Evolutionary conservation across 1,140 invertebrate species (phyloP).

Genomic region (Heliothis virescens): DNA sequence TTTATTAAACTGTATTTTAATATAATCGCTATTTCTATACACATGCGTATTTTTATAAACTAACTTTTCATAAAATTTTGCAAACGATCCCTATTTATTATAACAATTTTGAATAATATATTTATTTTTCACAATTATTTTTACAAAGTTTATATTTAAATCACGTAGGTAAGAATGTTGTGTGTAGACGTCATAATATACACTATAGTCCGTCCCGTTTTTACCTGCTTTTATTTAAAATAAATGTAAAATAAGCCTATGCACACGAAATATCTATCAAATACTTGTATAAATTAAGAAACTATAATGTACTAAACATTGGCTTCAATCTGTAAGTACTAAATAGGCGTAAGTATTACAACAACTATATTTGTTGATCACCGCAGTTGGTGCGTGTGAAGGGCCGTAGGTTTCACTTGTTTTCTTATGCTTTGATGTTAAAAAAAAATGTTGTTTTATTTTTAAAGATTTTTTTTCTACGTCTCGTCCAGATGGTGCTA

Average conservation of each 20-base stretch:
- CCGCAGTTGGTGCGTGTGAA: not conserved
- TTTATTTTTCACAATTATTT: slow-evolving; percentile 24
- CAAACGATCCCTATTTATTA: not conserved
- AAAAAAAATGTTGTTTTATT: slow-evolving; percentile 58
- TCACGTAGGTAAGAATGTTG: slow-evolving; percentile 1
- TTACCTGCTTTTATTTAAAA: slow-evolving; percentile 59
- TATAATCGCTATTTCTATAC: slow-evolving; percentile 4
- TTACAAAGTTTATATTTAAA: not conserved
- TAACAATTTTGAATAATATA: slow-evolving; percentile 11
- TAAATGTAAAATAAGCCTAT: slow-evolving; percentile 36
- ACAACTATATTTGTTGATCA: too few species aligned
- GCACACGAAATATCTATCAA: slow-evolving; percentile 56
- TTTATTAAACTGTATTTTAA: not conserved
- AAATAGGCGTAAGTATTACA: slow-evolving; percentile 1
- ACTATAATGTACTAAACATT: slow-evolving; percentile 11
- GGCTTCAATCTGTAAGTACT: slow-evolving; percentile 25
- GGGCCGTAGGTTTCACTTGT: slow-evolving; percentile 14
- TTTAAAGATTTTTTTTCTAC: slow-evolving; percentile 63
- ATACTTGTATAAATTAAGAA: slow-evolving; percentile 27
- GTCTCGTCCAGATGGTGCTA: slow-evolving; percentile 81
- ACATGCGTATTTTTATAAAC: slow-evolving; percentile 30
- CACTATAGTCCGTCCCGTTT: slow-evolving; percentile 64
- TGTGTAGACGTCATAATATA: slow-evolving; percentile 57
- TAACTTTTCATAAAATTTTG: slow-evolving; percentile 23
- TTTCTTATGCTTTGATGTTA: slow-evolving; percentile 27